Conservation (phyloP, 2,888 invertebrate genomes). For the Melanotus villosus region DNA sequence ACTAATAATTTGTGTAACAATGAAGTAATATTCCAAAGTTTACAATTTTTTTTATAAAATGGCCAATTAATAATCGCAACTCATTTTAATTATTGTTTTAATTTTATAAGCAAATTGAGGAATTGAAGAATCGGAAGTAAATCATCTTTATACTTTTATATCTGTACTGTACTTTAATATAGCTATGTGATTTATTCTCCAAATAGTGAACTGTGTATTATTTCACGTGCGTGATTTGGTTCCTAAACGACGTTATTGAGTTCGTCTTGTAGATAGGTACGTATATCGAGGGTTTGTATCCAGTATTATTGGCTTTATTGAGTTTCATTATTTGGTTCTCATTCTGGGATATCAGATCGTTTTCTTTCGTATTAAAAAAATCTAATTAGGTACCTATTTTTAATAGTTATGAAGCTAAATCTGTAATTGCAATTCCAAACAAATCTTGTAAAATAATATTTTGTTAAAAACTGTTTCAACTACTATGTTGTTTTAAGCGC, state of each 20-base stretch:
- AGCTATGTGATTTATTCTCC: constrained; percentile 46
- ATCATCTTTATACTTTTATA: no score
- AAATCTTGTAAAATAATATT: constrained; percentile 22
- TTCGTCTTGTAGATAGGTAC: constrained; percentile 46
- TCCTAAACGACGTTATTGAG: constrained; percentile 47
- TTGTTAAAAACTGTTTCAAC: not conserved
- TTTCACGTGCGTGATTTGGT: constrained; percentile 51
- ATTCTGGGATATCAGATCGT: constrained; percentile 11
- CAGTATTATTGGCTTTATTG: constrained; percentile 46
- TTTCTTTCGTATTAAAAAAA: constrained; percentile 10
- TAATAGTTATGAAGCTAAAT: not conserved
- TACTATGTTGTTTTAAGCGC: constrained; percentile 1
- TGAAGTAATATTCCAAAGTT: no score
- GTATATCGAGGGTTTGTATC: constrained; percentile 21
- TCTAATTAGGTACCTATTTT: no score
- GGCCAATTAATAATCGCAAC: no score
- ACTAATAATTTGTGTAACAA: no score
- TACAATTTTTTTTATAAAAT: no score
- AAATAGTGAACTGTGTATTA: constrained; percentile 51
- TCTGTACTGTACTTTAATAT: constrained; percentile 27
- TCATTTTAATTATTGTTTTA: no score
- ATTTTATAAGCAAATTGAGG: no score
- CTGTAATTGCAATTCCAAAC: not conserved
- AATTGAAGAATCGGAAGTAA: no score
- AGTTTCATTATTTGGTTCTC: constrained; percentile 37